Base-by-base conservation (phyloP, 30 jellyfish, hydroid and myxozoan species). In the Morbakka virulenta region DNA sequence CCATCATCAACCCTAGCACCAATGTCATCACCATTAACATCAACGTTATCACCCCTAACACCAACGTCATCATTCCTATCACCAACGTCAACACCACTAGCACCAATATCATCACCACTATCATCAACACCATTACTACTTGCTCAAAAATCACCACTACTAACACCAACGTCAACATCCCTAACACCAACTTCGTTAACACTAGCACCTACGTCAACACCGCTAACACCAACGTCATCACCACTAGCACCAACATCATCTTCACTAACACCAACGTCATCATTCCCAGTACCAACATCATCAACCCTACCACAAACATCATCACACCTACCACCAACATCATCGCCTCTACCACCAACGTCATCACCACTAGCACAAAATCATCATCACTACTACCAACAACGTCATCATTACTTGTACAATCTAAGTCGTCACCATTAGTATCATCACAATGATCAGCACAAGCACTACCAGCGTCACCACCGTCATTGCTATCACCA, bases 401-500 rank as follows among this genome's bases (percentile, higher is more conserved):
- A 27, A 1, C 17, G 25, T 2, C 63, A 22, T 24, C 49, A 27
- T 12, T 3, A 2, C 2, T 30, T 2, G 1, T 32, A 25, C 35
- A 57, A 66, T 66, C 78, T 13, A 31, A 25, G 35, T 30, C 65
- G 35, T 28, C 25, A 33, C 3, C 65, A 66, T 28, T 31, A 66
- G 20, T 32, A 33, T 28, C 65, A 66, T 66, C 67, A 33, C 3
- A 25, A 28, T 28, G 31, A 66, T 66, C 49, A 28, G 6, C 65
- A 66, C 35, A 57, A 66, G 27, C 75, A 28, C 22, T 24, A 66
- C 35, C 78, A 28, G 32, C 78, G 22, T 66, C 25, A 26, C 35
- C 66, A 66, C 14, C 78, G 35, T 66, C 57, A 66, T 66, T 62
- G 22, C 22, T 24, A 66, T 28, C 78, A 66, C 35, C 65, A 66